phyloP scores from a whole-genome alignment of 2,888 invertebrate species.

The Endomychus coccineus region DNA sequence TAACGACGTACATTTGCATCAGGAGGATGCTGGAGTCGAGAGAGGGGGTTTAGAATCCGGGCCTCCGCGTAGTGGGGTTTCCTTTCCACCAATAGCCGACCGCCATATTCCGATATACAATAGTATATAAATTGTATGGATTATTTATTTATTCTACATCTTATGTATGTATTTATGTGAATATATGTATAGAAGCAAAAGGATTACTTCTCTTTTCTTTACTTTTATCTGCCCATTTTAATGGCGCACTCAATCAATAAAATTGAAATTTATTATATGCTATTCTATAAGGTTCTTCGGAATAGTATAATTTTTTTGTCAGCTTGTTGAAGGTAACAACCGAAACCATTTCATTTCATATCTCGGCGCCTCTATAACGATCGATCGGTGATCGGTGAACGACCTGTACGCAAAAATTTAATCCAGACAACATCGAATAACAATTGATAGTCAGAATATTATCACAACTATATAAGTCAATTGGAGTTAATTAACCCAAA shows the following conservation, averaged over 20 bases:
- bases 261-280: constrained; percentile 28
- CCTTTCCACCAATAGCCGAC: constrained; percentile 32
- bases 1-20: constrained; percentile 42
- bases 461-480: too few relatives aligned
- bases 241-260: constrained; percentile 36
- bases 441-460: too few relatives aligned
- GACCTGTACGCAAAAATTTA: too few relatives aligned
- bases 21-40: constrained; percentile 36
- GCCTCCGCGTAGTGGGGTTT: constrained; percentile 32
- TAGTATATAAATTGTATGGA: constrained; percentile 48
- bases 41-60: constrained; percentile 37
- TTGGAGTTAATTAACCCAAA: too few relatives aligned
- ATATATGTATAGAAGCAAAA: constrained; percentile 40
- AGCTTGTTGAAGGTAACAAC: too few relatives aligned
- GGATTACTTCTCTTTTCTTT: constrained; percentile 31
- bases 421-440: too few relatives aligned
- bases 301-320: too few relatives aligned
- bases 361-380: too few relatives aligned
- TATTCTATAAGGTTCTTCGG: too few relatives aligned
- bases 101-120: constrained; percentile 41
- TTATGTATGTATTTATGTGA: constrained; percentile 46
- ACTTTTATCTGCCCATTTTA: constrained; percentile 30
- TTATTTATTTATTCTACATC: constrained; percentile 47
- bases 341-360: too few relatives aligned
- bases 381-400: too few relatives aligned